Evolutionary conservation across 2,113 vertebrate species (phyloP).

Genomic region (Corvus hawaiiensis): DNA sequence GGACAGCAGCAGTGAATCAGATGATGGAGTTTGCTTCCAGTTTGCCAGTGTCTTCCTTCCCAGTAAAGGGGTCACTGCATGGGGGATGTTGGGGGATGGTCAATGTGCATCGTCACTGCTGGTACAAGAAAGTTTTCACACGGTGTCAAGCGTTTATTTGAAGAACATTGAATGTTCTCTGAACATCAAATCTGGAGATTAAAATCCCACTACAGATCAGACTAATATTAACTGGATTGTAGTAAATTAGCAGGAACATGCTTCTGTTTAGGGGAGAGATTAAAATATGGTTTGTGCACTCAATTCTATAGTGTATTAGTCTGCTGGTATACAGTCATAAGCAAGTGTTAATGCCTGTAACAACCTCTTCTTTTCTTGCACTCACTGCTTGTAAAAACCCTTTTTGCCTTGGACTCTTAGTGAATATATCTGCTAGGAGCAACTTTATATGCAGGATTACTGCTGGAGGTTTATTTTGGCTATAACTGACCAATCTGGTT

Average conservation of each 20-base stretch:
- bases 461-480: constrained; percentile 35
- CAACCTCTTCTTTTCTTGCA: not conserved
- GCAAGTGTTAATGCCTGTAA: not conserved
- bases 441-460: not conserved
- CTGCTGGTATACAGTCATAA: not conserved
- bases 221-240: not conserved
- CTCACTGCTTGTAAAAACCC: not conserved
- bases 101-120: not conserved
- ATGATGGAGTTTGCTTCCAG: not conserved
- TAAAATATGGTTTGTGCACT: not conserved
- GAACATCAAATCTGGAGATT: not conserved
- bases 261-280: not conserved
- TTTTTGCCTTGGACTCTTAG: not conserved
- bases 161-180: not conserved
- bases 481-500: not conserved
- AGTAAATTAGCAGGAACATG: not conserved
- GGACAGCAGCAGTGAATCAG: not conserved
- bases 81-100: not conserved
- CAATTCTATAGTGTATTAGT: not conserved
- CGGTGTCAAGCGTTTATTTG: not conserved
- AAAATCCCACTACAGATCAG: not conserved
- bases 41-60: not conserved
- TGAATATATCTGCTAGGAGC: not conserved
- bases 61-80: not conserved
- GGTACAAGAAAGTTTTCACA: not conserved